Evolutionary conservation across 1,140 invertebrate species (phyloP).

Genomic region (Matsumurasca onukii): DNA sequence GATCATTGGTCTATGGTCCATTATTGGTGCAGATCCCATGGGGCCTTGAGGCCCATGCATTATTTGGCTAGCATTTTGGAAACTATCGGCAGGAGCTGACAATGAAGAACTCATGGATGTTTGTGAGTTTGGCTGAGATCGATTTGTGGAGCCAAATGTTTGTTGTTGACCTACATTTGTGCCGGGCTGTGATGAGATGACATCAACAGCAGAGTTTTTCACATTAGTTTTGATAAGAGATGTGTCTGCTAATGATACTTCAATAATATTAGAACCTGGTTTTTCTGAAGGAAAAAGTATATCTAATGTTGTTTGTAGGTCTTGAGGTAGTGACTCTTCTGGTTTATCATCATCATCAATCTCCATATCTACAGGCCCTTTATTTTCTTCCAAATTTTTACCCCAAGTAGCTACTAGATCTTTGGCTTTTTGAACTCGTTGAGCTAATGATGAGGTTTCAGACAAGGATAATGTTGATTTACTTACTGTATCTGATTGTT

Average conservation of each 20-base stretch:
- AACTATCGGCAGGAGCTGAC: no score
- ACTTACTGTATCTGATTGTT: not conserved
- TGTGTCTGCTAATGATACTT: not conserved
- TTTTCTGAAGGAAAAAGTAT: constrained; percentile 64
- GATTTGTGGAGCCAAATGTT: no score
- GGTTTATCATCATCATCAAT: constrained; percentile 49
- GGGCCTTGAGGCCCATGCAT: not conserved
- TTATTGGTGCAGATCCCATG: constrained; percentile 3
- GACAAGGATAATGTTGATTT: not conserved
- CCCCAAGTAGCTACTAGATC: constrained; percentile 47
- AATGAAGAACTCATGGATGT: no score
- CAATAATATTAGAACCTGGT: constrained; percentile 11
- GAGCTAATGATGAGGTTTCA: constrained; percentile 45
- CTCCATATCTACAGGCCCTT: constrained; percentile 52
- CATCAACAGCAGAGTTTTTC: no score
- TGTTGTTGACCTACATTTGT: no score
- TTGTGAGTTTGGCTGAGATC: no score
- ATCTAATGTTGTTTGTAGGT: constrained; percentile 68
- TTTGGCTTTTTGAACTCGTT: constrained; percentile 50
- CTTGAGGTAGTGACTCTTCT: constrained; percentile 53
- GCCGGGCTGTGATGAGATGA: no score
- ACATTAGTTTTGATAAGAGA: not conserved
- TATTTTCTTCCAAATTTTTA: constrained; percentile 27
- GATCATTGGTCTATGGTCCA: not conserved
- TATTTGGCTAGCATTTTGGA: no score